phyloP scores from a whole-genome alignment of 2,113 vertebrate species.

The Meriones unguiculatus region DNA sequence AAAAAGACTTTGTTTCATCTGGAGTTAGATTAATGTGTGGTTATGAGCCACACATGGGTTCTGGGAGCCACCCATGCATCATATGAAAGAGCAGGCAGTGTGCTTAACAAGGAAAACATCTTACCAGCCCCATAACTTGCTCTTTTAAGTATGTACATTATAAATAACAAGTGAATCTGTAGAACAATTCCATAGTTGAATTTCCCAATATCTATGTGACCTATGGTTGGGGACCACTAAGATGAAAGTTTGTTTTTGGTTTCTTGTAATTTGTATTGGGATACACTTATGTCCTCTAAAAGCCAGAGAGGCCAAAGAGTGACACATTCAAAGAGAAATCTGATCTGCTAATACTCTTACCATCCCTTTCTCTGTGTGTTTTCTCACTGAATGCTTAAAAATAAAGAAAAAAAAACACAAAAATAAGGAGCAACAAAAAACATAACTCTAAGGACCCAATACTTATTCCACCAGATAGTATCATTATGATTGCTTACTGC shows the following conservation, averaged over 20 bases:
- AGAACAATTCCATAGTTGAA: neutral
- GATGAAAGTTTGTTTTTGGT: neutral
- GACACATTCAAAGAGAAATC: neutral
- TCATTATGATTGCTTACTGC: neutral
- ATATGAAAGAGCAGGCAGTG: neutral
- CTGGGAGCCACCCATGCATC: neutral
- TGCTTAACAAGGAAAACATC: neutral
- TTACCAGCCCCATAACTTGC: neutral
- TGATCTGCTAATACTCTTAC: neutral
- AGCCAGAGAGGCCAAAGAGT: neutral
- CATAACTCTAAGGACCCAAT: neutral
- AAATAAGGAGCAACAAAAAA: neutral
- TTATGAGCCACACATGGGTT: too few species aligned
- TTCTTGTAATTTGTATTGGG: conserved; percentile 23
- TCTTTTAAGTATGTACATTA: neutral
- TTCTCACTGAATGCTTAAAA: neutral
- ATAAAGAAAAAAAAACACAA: neutral
- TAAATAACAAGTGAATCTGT: neutral
- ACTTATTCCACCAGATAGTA: conserved; percentile 36
- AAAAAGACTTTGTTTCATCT: neutral
- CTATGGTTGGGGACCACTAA: neutral
- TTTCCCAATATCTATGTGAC: neutral
- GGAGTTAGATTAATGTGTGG: neutral
- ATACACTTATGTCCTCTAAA: neutral
- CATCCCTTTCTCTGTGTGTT: neutral